These are phyloP conservation scores for Galbula dea DNA, from an alignment of 2,113 vertebrate species.

Conservation along the genomic window DNA sequence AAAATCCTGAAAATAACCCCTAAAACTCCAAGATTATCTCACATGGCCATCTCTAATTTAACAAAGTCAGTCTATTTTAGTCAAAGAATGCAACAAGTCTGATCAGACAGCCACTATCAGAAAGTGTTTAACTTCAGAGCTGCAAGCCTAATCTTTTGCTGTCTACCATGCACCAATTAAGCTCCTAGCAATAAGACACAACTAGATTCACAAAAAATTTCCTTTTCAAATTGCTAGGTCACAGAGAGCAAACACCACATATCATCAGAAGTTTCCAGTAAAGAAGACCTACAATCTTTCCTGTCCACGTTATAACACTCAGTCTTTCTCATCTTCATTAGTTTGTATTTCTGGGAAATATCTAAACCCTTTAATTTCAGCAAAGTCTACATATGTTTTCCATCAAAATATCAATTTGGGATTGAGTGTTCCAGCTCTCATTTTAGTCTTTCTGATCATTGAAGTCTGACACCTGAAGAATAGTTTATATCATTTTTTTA, in stretches of 20 bases:
- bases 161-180: neutral
- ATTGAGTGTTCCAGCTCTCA: neutral
- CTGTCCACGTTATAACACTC: neutral
- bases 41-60: neutral
- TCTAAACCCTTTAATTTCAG: neutral
- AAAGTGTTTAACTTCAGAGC: neutral
- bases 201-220: neutral
- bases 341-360: neutral
- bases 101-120: neutral
- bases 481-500: neutral
- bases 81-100: conserved; percentile 1
- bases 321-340: neutral
- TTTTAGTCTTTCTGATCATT: neutral
- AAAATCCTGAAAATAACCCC: neutral
- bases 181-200: neutral
- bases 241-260: neutral
- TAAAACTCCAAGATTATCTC: neutral
- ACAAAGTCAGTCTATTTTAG: neutral
- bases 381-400: neutral
- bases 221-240: neutral
- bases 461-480: neutral
- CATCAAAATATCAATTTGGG: neutral
- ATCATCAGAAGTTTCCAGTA: neutral
- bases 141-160: neutral
- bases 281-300: neutral